Base-by-base conservation (phyloP, 2,888 invertebrate species). In the Himalopsyche kuldschensis region DNA sequence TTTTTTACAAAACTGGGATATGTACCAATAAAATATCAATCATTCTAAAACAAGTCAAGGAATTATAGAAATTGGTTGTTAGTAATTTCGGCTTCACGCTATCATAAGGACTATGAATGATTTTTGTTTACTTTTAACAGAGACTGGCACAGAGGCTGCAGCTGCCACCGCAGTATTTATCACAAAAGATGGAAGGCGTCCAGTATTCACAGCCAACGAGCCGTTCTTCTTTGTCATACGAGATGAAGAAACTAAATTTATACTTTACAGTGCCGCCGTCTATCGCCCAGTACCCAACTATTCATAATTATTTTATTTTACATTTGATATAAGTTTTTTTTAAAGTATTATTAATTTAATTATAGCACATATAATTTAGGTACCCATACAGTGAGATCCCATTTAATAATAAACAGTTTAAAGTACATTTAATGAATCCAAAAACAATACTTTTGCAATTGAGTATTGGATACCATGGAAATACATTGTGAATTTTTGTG, bases 191-290 rank as follows among this genome's bases (percentile, higher is more conserved):
- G 92, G 92, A 0, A 89, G 89, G 75, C 88, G 89, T 31, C 90
- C 92, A 0, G 87, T 90, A 30, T 91, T 93, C 85, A 91, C 92
- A 84, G 94, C 93, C 0, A 93, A 95, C 87, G 92, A 94, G 41
- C 96, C 96, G 0, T 96, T 96, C 89, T 90, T 94, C 83, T 95
- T 96, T 88, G 94, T 95, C 88, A 95, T 96, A 85, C 91, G 94
- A 86, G 94, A 95, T 88, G 93, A 94, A 86, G 90, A 90, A 32
- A 93, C 94, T 4, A 93, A 93, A 86, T 90, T 94, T 8, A 92
- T 95, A 32, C 91, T 95, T 76, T 96, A 96, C 88, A 95, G 95
- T 92, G 95, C 95, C 0, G 92, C 93, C 35, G 92, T 95, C 77
- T 92, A 92, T 86, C 91, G 91, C 84, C 95, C 95, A 0, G 69